Evolutionary conservation across 1,140 invertebrate genomes (phyloP), one percentile per base, ranked within the genome.

Genomic region (Anoplophora glabripennis): DNA sequence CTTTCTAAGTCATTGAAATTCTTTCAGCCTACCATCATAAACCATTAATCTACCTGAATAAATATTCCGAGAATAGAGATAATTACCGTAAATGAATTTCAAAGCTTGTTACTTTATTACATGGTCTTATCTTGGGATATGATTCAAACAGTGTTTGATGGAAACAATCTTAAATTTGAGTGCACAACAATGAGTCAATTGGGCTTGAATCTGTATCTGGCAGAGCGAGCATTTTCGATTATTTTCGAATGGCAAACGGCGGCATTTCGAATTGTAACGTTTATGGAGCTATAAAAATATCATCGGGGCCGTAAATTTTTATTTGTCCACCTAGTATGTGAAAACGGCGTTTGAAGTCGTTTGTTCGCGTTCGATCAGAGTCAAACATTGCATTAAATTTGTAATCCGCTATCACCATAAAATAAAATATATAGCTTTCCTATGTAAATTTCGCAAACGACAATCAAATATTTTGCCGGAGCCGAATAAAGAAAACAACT

Each of bases 371-470:
- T 44, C 12, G 41, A 44, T 44, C 41, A 44, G 14, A 45, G 21
- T 45, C 42, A 18, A 18, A 45, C 42, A 14, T 17, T 17, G 42
- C 10, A 18, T 21, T 14, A 45, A 45, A 45, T 45, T 45, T 45
- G 42, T 45, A 45, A 45, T 45, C 42, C 17, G n/a, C 42, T 45
- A 17, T 10, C 42, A 45, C 42, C 42, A 45, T 45, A 45, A 45
- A 45, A 45, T 18, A 45, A 45, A 45, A 45, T 45, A 45, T 45
- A 45, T 45, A 4, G 42, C 42, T 14, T 45, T 45, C 17, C 42
- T 45, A 45, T 45, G 42, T 45, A 45, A 45, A 45, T 45, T 45
- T 14, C 15, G 21, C 42, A 45, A 45, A 45, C 42, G 42, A 45
- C 42, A 45, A 45, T 45, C 42, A 45, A 45, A 45, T 45, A 45